A percentile compares a stretch with the other conserved stretches of the same genome.
Evolutionary conservation across 2,797 vertebrate genomes (phyloP).

Genomic region (Poecilia wingei): DNA sequence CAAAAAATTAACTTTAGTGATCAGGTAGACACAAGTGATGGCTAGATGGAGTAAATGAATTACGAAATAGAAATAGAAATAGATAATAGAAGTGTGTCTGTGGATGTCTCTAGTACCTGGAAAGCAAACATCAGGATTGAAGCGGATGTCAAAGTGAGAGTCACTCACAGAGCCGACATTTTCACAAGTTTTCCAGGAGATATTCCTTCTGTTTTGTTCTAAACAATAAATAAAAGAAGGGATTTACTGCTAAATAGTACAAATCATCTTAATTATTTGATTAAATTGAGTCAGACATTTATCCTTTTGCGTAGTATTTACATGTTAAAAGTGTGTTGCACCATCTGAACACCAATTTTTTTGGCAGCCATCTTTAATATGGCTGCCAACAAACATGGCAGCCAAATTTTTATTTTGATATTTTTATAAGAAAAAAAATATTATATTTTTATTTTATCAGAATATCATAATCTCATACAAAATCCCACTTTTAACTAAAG

Average conservation of each 20-base stretch:
- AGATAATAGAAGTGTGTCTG: background rate
- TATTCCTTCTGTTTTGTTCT: conserved; percentile 75
- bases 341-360: background rate
- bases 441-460: no score
- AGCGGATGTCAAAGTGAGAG: conserved; percentile 89
- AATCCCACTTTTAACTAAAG: no score
- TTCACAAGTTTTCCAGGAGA: conserved; percentile 84
- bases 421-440: no score
- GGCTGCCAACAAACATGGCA: no score
- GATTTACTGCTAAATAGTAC: background rate
- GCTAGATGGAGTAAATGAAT: background rate
- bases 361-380: background rate
- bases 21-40: background rate
- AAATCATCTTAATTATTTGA: background rate
- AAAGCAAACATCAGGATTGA: conserved; percentile 93
- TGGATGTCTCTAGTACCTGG: conserved; percentile 77
- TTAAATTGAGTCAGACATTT: background rate
- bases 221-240: background rate
- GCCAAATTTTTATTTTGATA: no score
- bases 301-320: background rate
- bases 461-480: background rate
- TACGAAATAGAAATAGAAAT: background rate
- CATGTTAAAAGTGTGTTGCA: background rate
- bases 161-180: conserved; percentile 87
- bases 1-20: background rate